Evolutionary conservation across 2,113 vertebrate species (phyloP), one percentile per base, ranked within the genome.

Genomic region (Pan troglodytes): DNA sequence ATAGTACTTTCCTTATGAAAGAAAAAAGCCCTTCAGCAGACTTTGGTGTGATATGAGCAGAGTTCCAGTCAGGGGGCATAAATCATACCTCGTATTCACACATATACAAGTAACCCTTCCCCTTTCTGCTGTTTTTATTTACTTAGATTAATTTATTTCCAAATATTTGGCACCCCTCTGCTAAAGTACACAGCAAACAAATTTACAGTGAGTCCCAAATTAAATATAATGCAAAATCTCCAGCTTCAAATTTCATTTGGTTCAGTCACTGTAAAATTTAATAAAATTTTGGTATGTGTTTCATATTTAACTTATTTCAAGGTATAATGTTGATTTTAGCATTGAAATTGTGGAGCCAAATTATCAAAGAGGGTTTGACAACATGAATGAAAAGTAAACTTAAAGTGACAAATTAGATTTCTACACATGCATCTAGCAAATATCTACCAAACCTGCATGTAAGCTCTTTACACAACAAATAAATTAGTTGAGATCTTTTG

Each of bases 201-300:
- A 88, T 97, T 94, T 88, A 94, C 22, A 86, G 81, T 57, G 85
- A 92, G 40, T 64, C 72, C 73, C 81, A 95, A 94, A 96, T 95
- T 94, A 96, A 97, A 97, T 95, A 97, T 90, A 94, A 97, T 86
- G 92, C 38, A 97, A 96, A 97, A 96, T 79, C 78, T 96, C n/a
- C 45, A 12, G 85, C 55, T n/a, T 96, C 81, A 96, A 94, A 95
- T 96, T 96, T 94, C 80, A 96, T 96, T 97, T 95, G 35, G 8
- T 90, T 95, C 50, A 80, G 43, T 91, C 85, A 92, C 43, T 92
- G 67, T 94, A 84, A 92, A 95, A 95, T 85, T 95, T 88, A 96
- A 95, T 88, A 93, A 81, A 95, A 96, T 64, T 64, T 85, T 95
- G 48, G 67, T 90, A 27, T 79, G 73, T 96, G n/a, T 85, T 95